Conservation (phyloP, 2,113 vertebrate genomes). For the Sinosuthora webbiana region DNA sequence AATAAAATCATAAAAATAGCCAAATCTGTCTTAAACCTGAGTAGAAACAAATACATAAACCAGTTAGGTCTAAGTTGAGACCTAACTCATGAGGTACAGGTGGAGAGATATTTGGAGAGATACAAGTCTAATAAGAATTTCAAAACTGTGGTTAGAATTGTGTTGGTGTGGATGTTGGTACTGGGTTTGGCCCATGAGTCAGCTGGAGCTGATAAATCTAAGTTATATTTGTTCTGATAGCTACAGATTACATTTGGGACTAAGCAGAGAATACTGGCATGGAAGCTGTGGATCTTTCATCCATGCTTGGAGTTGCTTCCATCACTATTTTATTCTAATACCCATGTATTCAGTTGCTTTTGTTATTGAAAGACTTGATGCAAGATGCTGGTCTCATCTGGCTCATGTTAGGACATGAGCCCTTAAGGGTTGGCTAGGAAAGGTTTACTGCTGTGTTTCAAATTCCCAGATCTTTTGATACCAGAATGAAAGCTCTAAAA, state of each 20-base stretch:
- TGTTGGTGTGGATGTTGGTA: background rate
- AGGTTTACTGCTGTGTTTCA: background rate
- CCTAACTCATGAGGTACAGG: background rate
- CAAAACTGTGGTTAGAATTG: background rate
- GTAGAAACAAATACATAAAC: background rate
- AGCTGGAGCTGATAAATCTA: background rate
- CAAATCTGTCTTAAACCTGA: background rate
- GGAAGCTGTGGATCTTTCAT: background rate
- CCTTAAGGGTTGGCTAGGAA: background rate
- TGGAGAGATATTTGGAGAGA: background rate
- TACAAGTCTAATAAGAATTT: background rate
- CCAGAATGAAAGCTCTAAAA: background rate
- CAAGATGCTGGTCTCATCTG: background rate
- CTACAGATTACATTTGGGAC: background rate
- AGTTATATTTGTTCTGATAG: background rate
- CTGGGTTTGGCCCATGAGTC: background rate
- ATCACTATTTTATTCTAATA: background rate
- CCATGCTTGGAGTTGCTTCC: background rate
- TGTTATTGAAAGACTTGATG: background rate
- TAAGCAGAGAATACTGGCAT: background rate
- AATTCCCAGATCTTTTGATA: background rate
- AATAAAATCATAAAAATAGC: background rate
- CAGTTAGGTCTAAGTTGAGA: background rate
- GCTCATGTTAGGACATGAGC: background rate
- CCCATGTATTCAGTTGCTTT: background rate